phyloP scores from a whole-genome alignment of 2,888 invertebrate species.

The Heterodera filipjevi region DNA sequence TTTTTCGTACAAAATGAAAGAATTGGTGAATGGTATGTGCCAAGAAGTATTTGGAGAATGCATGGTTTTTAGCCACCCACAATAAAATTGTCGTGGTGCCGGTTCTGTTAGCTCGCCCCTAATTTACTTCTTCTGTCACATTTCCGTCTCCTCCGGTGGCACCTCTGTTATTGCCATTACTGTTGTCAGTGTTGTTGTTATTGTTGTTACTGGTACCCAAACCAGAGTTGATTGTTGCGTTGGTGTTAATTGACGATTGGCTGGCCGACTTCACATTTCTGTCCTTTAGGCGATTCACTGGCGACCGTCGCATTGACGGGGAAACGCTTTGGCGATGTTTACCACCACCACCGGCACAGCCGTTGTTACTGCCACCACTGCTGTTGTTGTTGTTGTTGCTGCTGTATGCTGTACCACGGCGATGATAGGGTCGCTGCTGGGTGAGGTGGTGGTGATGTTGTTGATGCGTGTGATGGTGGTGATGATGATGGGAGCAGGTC shows the following conservation, averaged over 20 bases:
- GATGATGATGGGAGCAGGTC: neutral
- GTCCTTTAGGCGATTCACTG: constrained; percentile 61
- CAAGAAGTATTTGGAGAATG: too few species aligned
- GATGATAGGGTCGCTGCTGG: neutral
- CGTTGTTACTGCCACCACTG: neutral
- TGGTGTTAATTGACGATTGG: neutral
- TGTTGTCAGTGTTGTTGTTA: neutral
- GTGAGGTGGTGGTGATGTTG: neutral
- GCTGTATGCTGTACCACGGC: neutral
- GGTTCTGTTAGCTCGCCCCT: too few species aligned
- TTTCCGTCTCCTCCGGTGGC: neutral
- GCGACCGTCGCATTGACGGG: constrained; percentile 58
- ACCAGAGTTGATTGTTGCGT: neutral
- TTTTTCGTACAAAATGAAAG: neutral
- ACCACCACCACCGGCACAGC: neutral
- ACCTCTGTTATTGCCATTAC: too few species aligned
- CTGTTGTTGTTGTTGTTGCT: neutral
- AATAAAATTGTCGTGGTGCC: too few species aligned
- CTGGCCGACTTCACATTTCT: constrained; percentile 25
- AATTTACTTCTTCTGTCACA: neutral
- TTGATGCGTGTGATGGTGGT: neutral
- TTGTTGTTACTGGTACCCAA: neutral
- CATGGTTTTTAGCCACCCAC: too few species aligned
- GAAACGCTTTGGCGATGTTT: constrained; percentile 43
- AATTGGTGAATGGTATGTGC: neutral